These are phyloP conservation scores for Nymphalis polychloros DNA, from an alignment of 2,888 invertebrate species.

Conservation along the genomic window DNA sequence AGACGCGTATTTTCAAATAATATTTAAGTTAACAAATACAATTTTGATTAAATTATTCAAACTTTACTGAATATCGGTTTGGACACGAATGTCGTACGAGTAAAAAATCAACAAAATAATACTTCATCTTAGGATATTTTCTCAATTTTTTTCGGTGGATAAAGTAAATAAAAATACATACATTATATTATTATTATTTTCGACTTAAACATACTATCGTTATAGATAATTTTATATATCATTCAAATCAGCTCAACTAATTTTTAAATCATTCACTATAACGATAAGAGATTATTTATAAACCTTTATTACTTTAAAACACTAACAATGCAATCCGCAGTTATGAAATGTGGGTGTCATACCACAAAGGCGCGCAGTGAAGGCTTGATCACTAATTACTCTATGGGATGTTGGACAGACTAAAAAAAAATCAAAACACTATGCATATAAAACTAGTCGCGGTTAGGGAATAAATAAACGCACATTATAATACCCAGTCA, in stretches of 20 bases:
- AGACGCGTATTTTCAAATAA: too few species aligned
- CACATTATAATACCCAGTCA: background rate
- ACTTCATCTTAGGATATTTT: constrained; percentile 8
- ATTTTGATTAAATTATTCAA: background rate
- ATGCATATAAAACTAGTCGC: background rate
- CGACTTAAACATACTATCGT: background rate
- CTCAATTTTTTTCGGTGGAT: constrained; percentile 2
- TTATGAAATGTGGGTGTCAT: background rate
- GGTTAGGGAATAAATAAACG: background rate
- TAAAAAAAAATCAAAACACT: background rate
- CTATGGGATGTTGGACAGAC: background rate
- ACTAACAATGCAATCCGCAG: background rate
- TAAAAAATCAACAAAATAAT: constrained; percentile 1
- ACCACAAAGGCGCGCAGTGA: constrained; percentile 12
- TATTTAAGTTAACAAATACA: background rate
- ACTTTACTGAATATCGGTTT: background rate
- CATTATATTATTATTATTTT: background rate
- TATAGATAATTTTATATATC: too few species aligned
- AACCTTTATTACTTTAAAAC: too few species aligned
- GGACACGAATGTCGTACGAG: background rate
- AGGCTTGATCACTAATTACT: background rate
- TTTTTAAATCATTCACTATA: too few species aligned
- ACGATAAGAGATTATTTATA: too few species aligned
- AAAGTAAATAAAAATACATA: background rate
- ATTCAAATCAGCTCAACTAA: too few species aligned